Base-by-base conservation (phyloP, 35 echinoderm and acorn worm species). In the Amphiura filiformis region DNA sequence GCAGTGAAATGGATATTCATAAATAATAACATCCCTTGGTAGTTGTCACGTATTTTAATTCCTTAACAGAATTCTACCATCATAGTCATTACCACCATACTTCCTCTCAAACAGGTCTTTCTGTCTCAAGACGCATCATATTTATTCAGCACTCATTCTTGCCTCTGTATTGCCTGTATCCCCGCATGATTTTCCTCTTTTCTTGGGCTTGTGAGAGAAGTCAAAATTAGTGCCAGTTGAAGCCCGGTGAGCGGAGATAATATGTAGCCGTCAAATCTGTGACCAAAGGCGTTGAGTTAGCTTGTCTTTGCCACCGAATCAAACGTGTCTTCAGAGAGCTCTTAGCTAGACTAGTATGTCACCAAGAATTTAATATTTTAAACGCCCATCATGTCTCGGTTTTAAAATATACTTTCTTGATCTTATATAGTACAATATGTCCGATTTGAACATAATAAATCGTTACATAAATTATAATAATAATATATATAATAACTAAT, bases 1-100 rank as follows among this genome's bases (percentile, higher is more conserved):
- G 61, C 61, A 70, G 61, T 70, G 61, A 70, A 70, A 70, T n/a
- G 61, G 61, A 70, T 70, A 70, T 70, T 70, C 61, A 70, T 70
- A 70, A 70, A 70, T 70, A 70, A 15, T 23, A 15, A 18, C 61
- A 30, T 70, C 61, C 61, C 61, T 30, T 70, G 61, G 26, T 70
- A 70, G 1, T 70, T 70, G 11, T 3, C 7, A 26, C 28, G 61
- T 70, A 70, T 70, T 15, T 70, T 26, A n/a, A 70, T 70, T 70
- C 28, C 61, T 70, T 70, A 18, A n/a, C 11, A 70, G 26, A 11
- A 70, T 23, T 23, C 1, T n/a, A 23, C 61, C 61, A 70, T 70
- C 61, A 70, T 3, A 18, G 7, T 7, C 44, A 70, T 3, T 30
- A 70, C 61, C n/a, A n/a, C n/a, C n/a, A n/a, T n/a, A n/a, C n/a